phyloP scores from a whole-genome alignment of 1,140 invertebrate species.

The Pseudomyrmex flavicornis region DNA sequence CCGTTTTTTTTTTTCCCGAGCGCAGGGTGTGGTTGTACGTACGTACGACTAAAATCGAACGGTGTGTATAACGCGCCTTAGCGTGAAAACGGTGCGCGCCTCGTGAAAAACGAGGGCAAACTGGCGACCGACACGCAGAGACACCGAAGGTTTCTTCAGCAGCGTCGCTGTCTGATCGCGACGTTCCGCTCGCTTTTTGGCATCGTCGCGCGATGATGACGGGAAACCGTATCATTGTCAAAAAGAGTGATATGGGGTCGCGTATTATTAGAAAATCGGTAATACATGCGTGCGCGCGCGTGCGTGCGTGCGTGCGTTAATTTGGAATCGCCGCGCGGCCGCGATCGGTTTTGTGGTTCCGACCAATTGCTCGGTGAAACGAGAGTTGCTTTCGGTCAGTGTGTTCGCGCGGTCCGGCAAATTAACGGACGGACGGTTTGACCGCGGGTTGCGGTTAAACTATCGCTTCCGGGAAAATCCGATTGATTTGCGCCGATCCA shows the following conservation, averaged over 20 bases:
- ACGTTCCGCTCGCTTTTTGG: slow-evolving; percentile 3
- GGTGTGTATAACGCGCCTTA: slow-evolving; percentile 13
- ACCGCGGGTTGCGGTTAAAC: neutral
- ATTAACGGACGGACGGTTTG: neutral
- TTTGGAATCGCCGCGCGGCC: slow-evolving; percentile 56
- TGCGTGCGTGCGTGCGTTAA: slow-evolving; percentile 57
- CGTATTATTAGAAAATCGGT: slow-evolving; percentile 67
- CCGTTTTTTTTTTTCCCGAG: slow-evolving; percentile 31
- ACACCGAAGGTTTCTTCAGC: neutral
- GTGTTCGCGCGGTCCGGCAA: neutral
- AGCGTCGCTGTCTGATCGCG: neutral
- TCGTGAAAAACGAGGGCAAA: slow-evolving; percentile 55
- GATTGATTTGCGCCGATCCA: neutral
- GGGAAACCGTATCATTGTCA: slow-evolving; percentile 42
- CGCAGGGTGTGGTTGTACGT: slow-evolving; percentile 55
- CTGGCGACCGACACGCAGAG: slow-evolving; percentile 60
- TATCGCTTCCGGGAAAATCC: neutral
- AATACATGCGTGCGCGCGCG: neutral
- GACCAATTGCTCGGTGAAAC: neutral
- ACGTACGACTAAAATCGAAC: slow-evolving; percentile 44
- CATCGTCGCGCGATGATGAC: neutral
- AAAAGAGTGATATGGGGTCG: slow-evolving; percentile 12
- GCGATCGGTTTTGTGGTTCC: slow-evolving; percentile 14
- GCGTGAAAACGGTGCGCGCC: slow-evolving; percentile 28
- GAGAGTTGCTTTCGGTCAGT: neutral